Base-by-base conservation (phyloP, 2,113 vertebrate genomes). In the Aix galericulata region DNA sequence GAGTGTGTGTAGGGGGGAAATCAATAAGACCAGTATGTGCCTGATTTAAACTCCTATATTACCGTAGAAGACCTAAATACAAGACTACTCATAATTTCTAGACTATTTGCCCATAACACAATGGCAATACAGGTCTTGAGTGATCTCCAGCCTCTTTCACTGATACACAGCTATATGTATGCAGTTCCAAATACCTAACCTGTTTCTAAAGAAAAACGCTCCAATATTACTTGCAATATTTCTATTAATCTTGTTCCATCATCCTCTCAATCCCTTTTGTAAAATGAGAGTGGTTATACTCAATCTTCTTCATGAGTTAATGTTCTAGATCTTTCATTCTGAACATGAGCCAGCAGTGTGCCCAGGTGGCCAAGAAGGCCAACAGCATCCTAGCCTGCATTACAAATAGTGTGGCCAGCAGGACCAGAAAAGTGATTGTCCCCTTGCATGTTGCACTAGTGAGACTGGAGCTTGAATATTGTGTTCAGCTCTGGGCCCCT, bases 1-100 rank as follows among this genome's bases (percentile, higher is more conserved):
- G 0, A 86, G 36, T 5, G 1, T 15, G 13, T 38, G 25, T 6
- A 71, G 32, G 11, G 18, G 8, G 1, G 1, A 58, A 68, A 78
- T 66, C 76, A 74, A 29, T 26, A 17, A 83, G 27, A 32, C n/a
- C 34, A 42, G 8, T 15, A 68, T 78, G 8, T 29, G 21, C 7
- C 38, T 73, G 53, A 85, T 85, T 78, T 48, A 82, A 95, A 87
- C 29, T 91, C 2, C 42, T 38, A 3, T 36, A 13, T 42, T 72
- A 71, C 62, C 42, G 46, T 0, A 50, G n/a, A 32, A 25, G 25
- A 83, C 38, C 66, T 55, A 77, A 88, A 62, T 72, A n/a, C 14
- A 73, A n/a, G 72, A 66, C 38, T 1, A 3, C 42, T 82, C 27
- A 62, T 71, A 94, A 50, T 48, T 23, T 16, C 32, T 44, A 44